Evolutionary conservation across 2,113 vertebrate species (phyloP).

Genomic region (Caretta caretta): DNA sequence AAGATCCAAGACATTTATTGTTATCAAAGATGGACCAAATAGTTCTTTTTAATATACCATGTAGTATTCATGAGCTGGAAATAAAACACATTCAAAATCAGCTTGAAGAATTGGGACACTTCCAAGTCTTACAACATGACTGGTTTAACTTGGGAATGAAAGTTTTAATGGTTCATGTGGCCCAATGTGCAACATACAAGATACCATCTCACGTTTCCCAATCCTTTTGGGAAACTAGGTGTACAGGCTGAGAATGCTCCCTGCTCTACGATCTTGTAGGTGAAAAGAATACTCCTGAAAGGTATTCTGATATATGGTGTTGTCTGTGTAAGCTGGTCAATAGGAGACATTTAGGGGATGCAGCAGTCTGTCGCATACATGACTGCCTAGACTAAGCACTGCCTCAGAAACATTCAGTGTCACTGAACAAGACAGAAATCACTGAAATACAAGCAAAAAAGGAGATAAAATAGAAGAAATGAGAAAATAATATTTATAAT

Average conservation of each 20-base stretch:
- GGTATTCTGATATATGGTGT: background rate
- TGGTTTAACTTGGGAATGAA: background rate
- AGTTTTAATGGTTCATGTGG: rapidly evolving
- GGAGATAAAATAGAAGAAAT: background rate
- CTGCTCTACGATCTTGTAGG: background rate
- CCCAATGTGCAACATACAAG: background rate
- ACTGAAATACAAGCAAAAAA: background rate
- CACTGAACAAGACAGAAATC: background rate
- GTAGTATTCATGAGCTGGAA: background rate
- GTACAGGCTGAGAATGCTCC: background rate
- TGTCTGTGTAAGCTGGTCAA: background rate
- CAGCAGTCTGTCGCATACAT: background rate
- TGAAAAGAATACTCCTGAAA: background rate
- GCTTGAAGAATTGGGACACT: background rate
- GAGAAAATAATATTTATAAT: background rate
- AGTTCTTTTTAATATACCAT: background rate
- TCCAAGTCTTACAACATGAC: conserved; percentile 13
- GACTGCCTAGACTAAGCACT: background rate
- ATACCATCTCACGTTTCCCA: background rate
- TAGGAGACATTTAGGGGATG: background rate
- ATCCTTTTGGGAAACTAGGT: background rate
- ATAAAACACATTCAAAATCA: background rate
- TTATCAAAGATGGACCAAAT: background rate
- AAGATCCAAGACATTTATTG: background rate
- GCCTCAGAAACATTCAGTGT: background rate